Evolutionary conservation across 2,797 vertebrate species (phyloP), one percentile per base, ranked within the genome.

Genomic region (Neoniphon sammara): DNA sequence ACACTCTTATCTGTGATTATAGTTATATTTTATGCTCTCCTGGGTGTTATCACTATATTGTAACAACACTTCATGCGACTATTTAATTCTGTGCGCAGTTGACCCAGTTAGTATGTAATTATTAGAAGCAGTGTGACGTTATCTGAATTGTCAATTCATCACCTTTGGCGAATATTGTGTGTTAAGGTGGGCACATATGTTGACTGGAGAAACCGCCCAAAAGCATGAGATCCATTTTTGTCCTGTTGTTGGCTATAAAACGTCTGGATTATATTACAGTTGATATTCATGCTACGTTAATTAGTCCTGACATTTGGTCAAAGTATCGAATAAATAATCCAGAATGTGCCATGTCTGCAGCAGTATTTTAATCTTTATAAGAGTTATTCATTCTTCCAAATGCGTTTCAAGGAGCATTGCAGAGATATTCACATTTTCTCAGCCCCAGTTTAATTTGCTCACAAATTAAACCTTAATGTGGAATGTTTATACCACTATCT

Each of bases 131-230:
- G 65, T 59, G 66, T 76, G 73, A 78, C 50, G 39, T 73, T 77
- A 70, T 76, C 73, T 74, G 72, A 80, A 80, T 78, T 73, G 72
- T 76, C 66, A 71, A 77, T 63, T 56, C 68, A 62, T 54, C 69
- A 79, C 60, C 61, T 66, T 17, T 18, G 69, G 71, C 70, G 57
- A 50, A 49, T 42, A 25, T 77, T 73, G 76, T 75, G 80, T 73
- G 11, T 61, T 74, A 81, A 64, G 31, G 75, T 61, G 50, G 70
- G 66, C 18, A 44, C 31, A 78, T 77, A 64, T 70, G 57, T 56
- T 25, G 39, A 73, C 77, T 70, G 55, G 60, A 70, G 62, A 50
- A 55, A 36, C 52, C 50, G 59, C 57, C n/a, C 11, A 3, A 71
- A 59, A 66, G 66, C 44, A 42, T 18, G n/a, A 66, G 44, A 49